These are phyloP conservation scores for Tachina grossa DNA, from an alignment of 2,888 invertebrate species.

Conservation along the genomic window DNA sequence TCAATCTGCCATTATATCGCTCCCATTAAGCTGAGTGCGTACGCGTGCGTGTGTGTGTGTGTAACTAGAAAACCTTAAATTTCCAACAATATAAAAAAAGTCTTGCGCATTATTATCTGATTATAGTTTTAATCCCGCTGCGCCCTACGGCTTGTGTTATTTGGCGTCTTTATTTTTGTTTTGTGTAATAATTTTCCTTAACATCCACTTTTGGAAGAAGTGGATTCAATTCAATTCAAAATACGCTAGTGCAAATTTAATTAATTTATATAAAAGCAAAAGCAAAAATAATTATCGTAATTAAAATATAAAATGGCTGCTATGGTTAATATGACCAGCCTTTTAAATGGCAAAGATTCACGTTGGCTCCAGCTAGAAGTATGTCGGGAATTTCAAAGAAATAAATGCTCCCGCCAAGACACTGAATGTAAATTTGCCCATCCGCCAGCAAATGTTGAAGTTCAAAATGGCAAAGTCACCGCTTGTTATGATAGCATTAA, in stretches of 20 bases:
- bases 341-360: slow-evolving; percentile 99
- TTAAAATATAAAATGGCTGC: slow-evolving; percentile 85
- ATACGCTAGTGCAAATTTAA: slow-evolving; percentile 57
- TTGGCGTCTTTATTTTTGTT: slow-evolving; percentile 54
- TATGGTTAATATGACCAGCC: slow-evolving; percentile 98
- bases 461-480: slow-evolving; percentile 99
- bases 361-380: slow-evolving; percentile 99
- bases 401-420: slow-evolving; percentile 99
- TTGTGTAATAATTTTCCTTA: slow-evolving; percentile 39
- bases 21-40: slow-evolving; percentile 27
- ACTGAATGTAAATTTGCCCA: slow-evolving; percentile 99
- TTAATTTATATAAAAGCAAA: slow-evolving; percentile 41
- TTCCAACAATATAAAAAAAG: slow-evolving; percentile 15
- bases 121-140: slow-evolving; percentile 33
- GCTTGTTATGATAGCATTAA: slow-evolving; percentile 99
- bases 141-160: slow-evolving; percentile 27
- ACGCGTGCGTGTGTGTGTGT: slow-evolving; percentile 32
- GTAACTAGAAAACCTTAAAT: slow-evolving; percentile 11
- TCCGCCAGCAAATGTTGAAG: slow-evolving; percentile 99
- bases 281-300: slow-evolving; percentile 70
- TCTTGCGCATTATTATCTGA: slow-evolving; percentile 19
- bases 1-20: slow-evolving; percentile 13
- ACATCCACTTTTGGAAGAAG: slow-evolving; percentile 4
- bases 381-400: slow-evolving; percentile 99
- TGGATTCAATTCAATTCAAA: neutral